Percentiles rank a stretch among this genome's conserved stretches.
These are phyloP conservation scores for Gryon sp. DNA, from an alignment of 1,140 invertebrate species.

Conservation along the genomic window DNA sequence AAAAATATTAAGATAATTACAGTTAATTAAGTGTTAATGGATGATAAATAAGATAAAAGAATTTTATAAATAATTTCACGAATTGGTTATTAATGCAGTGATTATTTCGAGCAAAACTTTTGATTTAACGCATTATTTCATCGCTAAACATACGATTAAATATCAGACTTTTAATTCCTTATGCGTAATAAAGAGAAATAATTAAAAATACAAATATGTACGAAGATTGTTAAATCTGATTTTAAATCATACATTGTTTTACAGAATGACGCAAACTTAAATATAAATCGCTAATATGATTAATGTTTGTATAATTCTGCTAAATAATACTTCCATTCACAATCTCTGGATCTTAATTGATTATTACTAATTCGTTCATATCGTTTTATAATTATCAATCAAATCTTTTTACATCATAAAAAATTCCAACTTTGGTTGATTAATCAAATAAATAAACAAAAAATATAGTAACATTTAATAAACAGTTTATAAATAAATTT, in stretches of 20 bases:
- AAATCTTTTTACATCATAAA: not conserved
- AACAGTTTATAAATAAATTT: too few relatives aligned
- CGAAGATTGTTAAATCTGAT: not conserved
- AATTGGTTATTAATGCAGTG: not conserved
- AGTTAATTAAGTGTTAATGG: slow-evolving; percentile 1
- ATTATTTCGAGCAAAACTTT: slow-evolving; percentile 6
- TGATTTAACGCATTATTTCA: not conserved
- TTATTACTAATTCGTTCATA: not conserved
- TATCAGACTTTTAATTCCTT: not conserved
- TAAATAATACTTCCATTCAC: not conserved
- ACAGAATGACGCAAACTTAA: not conserved
- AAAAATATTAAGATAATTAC: slow-evolving; percentile 4
- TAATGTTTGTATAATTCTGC: too few relatives aligned
- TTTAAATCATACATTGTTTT: too few relatives aligned
- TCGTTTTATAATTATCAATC: not conserved
- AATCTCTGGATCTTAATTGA: not conserved
- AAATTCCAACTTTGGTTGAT: too few relatives aligned
- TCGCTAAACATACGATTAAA: not conserved
- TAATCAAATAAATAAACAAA: too few relatives aligned
- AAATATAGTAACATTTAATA: too few relatives aligned
- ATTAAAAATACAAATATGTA: slow-evolving; percentile 1
- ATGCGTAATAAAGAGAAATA: not conserved
- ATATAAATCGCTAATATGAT: too few relatives aligned
- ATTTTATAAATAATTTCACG: slow-evolving; percentile 1
- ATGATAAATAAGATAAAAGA: not conserved